Conservation (phyloP, 1,140 invertebrate genomes). For the Globodera ellingtonae region DNA sequence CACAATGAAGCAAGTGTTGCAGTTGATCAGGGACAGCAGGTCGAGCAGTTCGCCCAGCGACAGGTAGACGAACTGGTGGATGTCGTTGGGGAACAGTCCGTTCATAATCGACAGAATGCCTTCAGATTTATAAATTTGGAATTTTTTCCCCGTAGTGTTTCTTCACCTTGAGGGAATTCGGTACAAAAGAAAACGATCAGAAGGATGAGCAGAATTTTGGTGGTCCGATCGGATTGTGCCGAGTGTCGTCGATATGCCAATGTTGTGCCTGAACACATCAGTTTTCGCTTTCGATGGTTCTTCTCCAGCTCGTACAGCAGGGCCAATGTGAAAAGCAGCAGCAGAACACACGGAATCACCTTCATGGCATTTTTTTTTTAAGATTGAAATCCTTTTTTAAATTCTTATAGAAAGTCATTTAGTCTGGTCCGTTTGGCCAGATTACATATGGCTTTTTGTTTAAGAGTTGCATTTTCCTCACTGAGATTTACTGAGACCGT, state of each 20-base stretch:
- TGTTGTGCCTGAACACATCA: constrained; percentile 53
- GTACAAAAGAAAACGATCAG: constrained; percentile 46
- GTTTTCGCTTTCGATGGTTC: constrained; percentile 35
- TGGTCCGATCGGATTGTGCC: constrained; percentile 49
- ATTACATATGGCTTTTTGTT: not conserved
- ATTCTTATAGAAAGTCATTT: no score
- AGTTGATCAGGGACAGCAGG: constrained; percentile 49
- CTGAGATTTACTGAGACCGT: no score
- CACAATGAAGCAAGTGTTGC: constrained; percentile 55
- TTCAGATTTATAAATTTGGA: constrained; percentile 14
- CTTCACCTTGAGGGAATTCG: constrained; percentile 45
- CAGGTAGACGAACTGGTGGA: constrained; percentile 57
- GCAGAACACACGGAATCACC: constrained; percentile 51
- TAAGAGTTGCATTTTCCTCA: no score
- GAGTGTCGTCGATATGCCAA: constrained; percentile 37
- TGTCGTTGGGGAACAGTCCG: constrained; percentile 54
- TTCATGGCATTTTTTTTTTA: not conserved
- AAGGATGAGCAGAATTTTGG: constrained; percentile 50
- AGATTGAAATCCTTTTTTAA: no score
- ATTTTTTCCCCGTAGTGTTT: constrained; percentile 13
- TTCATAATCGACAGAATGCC: constrained; percentile 50
- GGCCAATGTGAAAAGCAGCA: constrained; percentile 49
- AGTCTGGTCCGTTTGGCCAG: not conserved
- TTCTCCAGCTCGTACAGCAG: constrained; percentile 44
- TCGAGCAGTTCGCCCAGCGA: constrained; percentile 49